A percentile compares a stretch with the other conserved stretches of the same genome.
phyloP scores from a whole-genome alignment of 2,888 invertebrate genomes.

The Notodromas monacha region DNA sequence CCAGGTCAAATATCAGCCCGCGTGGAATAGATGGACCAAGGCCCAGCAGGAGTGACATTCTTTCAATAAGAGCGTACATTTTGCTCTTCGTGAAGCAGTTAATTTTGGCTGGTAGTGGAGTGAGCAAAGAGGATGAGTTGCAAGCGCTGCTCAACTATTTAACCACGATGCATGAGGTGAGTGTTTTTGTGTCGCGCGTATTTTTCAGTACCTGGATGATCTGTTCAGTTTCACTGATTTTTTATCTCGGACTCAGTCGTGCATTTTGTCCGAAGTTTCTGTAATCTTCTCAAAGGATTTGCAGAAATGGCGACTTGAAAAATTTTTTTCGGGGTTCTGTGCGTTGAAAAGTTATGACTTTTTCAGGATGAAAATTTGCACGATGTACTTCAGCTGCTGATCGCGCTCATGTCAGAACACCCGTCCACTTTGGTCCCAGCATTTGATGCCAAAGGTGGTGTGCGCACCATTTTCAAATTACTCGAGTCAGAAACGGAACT shows the following conservation, averaged over 20 bases:
- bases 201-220: too few relatives aligned
- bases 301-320: constrained; percentile 9
- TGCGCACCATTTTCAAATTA: constrained; percentile 82
- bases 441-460: constrained; percentile 85
- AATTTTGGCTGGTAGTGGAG: constrained; percentile 81
- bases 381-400: constrained; percentile 85
- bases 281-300: constrained; percentile 5
- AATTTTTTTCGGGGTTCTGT: constrained; percentile 8
- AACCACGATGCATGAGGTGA: constrained; percentile 79
- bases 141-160: constrained; percentile 93
- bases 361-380: constrained; percentile 79
- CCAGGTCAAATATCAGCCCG: constrained; percentile 75
- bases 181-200: too few relatives aligned
- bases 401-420: constrained; percentile 87
- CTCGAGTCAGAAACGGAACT: constrained; percentile 80
- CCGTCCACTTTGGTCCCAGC: constrained; percentile 97
- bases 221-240: too few relatives aligned
- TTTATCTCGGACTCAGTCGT: neutral
- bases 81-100: constrained; percentile 76
- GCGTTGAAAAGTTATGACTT: too few relatives aligned
- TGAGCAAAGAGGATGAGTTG: constrained; percentile 91
- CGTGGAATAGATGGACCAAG: constrained; percentile 79
- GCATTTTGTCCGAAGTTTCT: neutral
- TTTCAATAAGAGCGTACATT: constrained; percentile 76
- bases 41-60: constrained; percentile 69